phyloP scores from a whole-genome alignment of 2,888 invertebrate genomes.

The Scrobipalpa atriplicella region DNA sequence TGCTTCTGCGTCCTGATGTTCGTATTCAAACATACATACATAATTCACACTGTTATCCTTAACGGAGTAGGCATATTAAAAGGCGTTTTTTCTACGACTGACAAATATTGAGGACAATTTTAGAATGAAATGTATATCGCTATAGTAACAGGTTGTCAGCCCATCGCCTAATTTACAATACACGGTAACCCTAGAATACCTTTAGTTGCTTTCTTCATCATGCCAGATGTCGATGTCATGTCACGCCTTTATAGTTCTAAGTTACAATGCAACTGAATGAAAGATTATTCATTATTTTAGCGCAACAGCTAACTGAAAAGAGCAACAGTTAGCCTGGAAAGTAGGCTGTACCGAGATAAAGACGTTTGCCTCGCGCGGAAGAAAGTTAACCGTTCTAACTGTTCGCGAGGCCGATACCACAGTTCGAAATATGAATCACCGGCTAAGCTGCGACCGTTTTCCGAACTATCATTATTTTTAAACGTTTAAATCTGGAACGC shows the following conservation, averaged over 20 bases:
- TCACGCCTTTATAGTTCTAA: background rate
- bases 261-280: background rate
- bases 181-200: too few relatives aligned
- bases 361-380: background rate
- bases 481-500: constrained; percentile 6
- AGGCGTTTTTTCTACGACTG: too few relatives aligned
- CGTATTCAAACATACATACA: too few relatives aligned
- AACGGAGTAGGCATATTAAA: too few relatives aligned
- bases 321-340: constrained; percentile 20
- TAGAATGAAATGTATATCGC: too few relatives aligned
- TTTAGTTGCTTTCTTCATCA: too few relatives aligned
- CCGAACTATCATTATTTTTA: constrained; percentile 5
- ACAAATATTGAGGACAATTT: too few relatives aligned
- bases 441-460: background rate
- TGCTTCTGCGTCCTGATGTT: too few relatives aligned
- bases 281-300: background rate
- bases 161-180: too few relatives aligned
- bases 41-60: too few relatives aligned
- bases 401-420: constrained; percentile 23
- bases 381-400: constrained; percentile 27
- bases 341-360: constrained; percentile 20
- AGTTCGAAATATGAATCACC: constrained; percentile 25
- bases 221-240: too few relatives aligned
- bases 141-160: too few relatives aligned
- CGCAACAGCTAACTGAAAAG: background rate